phyloP scores from a whole-genome alignment of 2,888 invertebrate species.

The Smittia sp. region DNA sequence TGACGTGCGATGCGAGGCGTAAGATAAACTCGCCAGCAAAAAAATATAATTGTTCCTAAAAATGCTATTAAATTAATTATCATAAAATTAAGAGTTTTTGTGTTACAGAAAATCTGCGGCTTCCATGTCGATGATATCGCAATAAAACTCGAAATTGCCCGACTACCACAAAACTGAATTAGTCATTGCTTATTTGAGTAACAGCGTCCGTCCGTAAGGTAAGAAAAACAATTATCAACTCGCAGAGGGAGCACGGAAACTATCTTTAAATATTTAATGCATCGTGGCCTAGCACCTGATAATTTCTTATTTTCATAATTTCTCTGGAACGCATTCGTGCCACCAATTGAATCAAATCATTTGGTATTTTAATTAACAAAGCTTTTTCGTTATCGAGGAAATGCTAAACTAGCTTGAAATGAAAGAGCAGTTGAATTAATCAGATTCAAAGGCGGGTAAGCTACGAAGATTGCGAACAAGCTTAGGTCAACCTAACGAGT shows the following conservation, averaged over 20 bases:
- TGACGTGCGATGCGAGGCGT: not conserved
- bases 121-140: slow-evolving; percentile 12
- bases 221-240: not conserved
- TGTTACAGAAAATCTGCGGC: not conserved
- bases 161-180: slow-evolving; percentile 23
- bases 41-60: slow-evolving; percentile 35
- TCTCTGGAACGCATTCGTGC: not conserved
- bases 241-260: slow-evolving; percentile 7
- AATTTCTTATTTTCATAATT: slow-evolving; percentile 11
- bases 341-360: not conserved
- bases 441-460: no score
- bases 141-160: not conserved
- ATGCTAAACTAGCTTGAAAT: no score
- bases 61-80: slow-evolving; percentile 38
- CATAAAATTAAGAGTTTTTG: slow-evolving; percentile 20
- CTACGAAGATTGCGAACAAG: no score
- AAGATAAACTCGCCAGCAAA: not conserved
- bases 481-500: no score
- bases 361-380: slow-evolving; percentile 34
- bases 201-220: not conserved
- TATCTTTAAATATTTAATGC: slow-evolving; percentile 19
- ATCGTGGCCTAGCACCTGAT: slow-evolving; percentile 13
- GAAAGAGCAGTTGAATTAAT: no score
- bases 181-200: slow-evolving; percentile 34
- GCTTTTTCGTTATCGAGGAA: not conserved